Evolutionary conservation across 2,888 invertebrate species (phyloP).

Genomic region (Amphipyra berbera): DNA sequence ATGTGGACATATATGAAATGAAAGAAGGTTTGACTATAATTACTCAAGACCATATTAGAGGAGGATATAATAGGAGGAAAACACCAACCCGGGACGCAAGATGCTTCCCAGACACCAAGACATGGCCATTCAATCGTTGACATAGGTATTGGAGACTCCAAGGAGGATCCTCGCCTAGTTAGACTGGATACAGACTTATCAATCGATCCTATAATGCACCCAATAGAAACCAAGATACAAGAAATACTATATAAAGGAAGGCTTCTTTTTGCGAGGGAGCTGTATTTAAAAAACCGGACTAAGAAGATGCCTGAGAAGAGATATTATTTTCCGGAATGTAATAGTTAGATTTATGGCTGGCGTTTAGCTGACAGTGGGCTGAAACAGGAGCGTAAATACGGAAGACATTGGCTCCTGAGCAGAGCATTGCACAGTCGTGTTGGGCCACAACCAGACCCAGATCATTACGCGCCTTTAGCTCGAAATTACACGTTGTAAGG

Average conservation of each 20-base stretch:
- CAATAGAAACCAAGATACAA: conserved; percentile 63
- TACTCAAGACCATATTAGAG: conserved; percentile 67
- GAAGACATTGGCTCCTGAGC: conserved; percentile 69
- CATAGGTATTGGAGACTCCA: conserved; percentile 68
- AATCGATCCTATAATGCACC: conserved; percentile 72
- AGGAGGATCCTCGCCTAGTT: conserved; percentile 66
- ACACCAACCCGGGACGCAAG: conserved; percentile 64
- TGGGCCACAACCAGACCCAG: conserved; percentile 72
- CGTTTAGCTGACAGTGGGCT: conserved; percentile 66
- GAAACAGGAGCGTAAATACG: conserved; percentile 56
- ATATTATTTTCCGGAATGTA: conserved; percentile 71
- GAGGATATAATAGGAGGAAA: conserved; percentile 64
- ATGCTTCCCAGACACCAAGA: conserved; percentile 63
- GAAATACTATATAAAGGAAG: conserved; percentile 66
- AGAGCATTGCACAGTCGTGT: conserved; percentile 64
- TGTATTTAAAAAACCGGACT: conserved; percentile 64
- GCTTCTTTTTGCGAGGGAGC: conserved; percentile 65
- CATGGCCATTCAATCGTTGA: conserved; percentile 68
- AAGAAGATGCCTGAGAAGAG: conserved; percentile 70
- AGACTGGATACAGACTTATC: conserved; percentile 64
- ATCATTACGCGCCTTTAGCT: too few species aligned
- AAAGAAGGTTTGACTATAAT: conserved; percentile 67
- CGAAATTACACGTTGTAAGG: too few species aligned
- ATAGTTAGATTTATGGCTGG: conserved; percentile 73
- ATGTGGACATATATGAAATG: conserved; percentile 71